These are phyloP conservation scores for Ptilonorhynchus violaceus DNA, from an alignment of 2,113 vertebrate genomes.

Conservation along the genomic window DNA sequence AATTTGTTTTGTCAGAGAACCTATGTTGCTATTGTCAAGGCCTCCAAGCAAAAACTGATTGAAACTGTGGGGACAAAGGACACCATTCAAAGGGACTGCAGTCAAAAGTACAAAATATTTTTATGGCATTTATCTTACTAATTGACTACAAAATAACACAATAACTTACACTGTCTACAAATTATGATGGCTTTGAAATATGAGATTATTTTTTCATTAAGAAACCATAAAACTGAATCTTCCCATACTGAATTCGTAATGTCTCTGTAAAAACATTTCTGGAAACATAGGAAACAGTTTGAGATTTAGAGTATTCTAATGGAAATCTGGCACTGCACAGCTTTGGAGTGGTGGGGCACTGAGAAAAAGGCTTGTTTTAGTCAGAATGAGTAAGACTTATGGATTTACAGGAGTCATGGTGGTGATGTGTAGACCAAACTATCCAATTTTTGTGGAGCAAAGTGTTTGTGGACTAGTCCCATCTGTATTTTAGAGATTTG, in stretches of 20 bases:
- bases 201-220: not conserved
- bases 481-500: not conserved
- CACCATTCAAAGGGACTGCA: not conserved
- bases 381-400: not conserved
- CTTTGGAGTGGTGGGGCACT: fast-evolving
- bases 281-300: not conserved
- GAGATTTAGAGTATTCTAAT: not conserved
- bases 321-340: not conserved
- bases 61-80: not conserved
- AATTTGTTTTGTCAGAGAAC: not conserved
- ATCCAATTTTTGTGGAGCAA: not conserved
- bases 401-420: not conserved
- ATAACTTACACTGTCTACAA: not conserved
- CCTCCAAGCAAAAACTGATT: not conserved
- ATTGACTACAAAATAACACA: not conserved
- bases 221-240: not conserved
- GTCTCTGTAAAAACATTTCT: not conserved
- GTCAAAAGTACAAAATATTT: not conserved
- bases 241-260: not conserved
- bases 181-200: not conserved
- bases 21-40: not conserved
- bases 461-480: not conserved
- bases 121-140: not conserved
- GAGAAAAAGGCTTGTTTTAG: not conserved
- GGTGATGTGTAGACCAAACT: not conserved